Percentiles rank a stretch among this genome's conserved stretches.
Evolutionary conservation across 2,888 invertebrate species (phyloP).

Genomic region (Phymatocera aterrima): DNA sequence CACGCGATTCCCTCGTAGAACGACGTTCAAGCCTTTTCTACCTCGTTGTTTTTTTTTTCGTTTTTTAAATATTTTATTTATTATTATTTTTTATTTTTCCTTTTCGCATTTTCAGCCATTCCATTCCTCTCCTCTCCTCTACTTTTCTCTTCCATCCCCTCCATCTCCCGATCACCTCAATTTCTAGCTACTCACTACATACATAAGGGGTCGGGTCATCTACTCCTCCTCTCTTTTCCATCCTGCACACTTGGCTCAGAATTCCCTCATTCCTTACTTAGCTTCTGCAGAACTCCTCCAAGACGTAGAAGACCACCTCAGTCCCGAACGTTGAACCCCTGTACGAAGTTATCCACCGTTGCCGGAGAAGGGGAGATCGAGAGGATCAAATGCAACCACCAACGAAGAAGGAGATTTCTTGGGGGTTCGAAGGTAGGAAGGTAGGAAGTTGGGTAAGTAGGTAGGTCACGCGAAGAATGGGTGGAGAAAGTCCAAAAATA

Average conservation of each 20-base stretch:
- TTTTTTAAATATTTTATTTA: slow-evolving; percentile 55
- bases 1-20: slow-evolving; percentile 74
- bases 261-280: slow-evolving; percentile 20
- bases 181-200: slow-evolving; percentile 1
- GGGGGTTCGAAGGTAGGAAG: background rate
- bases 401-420: background rate
- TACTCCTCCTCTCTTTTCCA: slow-evolving; percentile 12
- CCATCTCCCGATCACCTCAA: background rate
- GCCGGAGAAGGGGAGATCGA: background rate
- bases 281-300: background rate
- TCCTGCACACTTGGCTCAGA: background rate
- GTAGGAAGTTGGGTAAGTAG: slow-evolving; percentile 44
- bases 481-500: slow-evolving; percentile 73
- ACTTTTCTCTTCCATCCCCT: background rate
- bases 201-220: background rate
- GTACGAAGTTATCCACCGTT: background rate
- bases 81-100: slow-evolving; percentile 46
- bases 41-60: slow-evolving; percentile 51
- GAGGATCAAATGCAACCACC: slow-evolving; percentile 2
- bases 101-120: slow-evolving; percentile 57
- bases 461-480: slow-evolving; percentile 73
- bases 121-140: slow-evolving; percentile 23
- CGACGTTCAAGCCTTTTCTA: slow-evolving; percentile 71
- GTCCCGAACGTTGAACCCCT: background rate
- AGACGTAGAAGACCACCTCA: background rate